Evolutionary conservation across 1,140 invertebrate genomes (phyloP).

Genomic region (Drepana arcuata): DNA sequence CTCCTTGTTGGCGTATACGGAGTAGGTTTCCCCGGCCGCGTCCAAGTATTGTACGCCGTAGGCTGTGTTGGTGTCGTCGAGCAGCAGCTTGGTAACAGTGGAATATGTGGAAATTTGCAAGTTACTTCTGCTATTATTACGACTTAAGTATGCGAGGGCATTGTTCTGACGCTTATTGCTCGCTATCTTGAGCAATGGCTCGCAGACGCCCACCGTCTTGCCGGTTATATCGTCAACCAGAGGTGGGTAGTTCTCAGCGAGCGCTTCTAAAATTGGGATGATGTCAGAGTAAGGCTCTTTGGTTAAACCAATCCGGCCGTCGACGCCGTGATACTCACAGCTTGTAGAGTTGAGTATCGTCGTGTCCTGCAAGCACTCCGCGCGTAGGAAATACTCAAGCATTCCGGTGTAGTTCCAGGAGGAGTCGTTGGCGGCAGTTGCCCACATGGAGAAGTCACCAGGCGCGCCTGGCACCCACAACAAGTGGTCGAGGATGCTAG

Average conservation of each 20-base stretch:
- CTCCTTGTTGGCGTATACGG: slow-evolving; percentile 6
- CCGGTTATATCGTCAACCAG: no score
- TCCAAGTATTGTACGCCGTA: background rate
- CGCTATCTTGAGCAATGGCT: background rate
- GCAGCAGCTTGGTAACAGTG: background rate
- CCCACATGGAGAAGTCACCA: slow-evolving; percentile 80
- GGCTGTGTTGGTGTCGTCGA: background rate
- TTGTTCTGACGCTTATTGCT: background rate
- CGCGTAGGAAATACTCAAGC: background rate
- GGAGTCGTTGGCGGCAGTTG: slow-evolving; percentile 68
- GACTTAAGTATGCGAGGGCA: background rate
- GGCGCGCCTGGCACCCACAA: slow-evolving; percentile 82
- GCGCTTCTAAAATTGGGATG: background rate
- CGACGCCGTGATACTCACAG: background rate
- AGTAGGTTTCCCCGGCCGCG: no score
- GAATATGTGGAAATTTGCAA: background rate
- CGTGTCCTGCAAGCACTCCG: background rate
- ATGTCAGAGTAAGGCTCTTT: background rate
- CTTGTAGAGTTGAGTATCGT: background rate
- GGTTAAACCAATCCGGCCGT: background rate
- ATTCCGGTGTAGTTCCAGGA: background rate
- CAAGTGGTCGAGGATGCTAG: slow-evolving; percentile 81
- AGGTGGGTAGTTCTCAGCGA: no score
- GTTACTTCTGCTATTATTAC: background rate
- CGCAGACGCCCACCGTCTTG: no score